A percentile compares a stretch with the other conserved stretches of the same genome.
These are phyloP conservation scores for Armadillidium nasatum DNA, from an alignment of 1,140 invertebrate genomes.

Conservation along the genomic window DNA sequence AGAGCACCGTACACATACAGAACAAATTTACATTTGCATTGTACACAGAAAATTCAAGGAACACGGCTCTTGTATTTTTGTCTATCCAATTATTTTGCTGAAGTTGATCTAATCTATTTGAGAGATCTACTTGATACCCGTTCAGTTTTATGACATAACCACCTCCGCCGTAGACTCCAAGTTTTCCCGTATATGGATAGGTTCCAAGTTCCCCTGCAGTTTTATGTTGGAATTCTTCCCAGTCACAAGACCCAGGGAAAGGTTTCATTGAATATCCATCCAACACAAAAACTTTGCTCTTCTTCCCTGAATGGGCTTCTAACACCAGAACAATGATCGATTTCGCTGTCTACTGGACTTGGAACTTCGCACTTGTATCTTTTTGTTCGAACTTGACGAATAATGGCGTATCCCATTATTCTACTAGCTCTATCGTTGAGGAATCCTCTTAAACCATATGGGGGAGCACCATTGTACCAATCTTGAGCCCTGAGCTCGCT, in stretches of 20 bases:
- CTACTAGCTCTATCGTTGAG: constrained; percentile 54
- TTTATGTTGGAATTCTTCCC: constrained; percentile 30
- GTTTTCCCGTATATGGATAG: constrained; percentile 20
- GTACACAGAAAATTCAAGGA: constrained; percentile 38
- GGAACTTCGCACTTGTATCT: constrained; percentile 27
- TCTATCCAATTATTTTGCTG: constrained; percentile 38
- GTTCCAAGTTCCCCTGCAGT: constrained; percentile 27
- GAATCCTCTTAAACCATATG: constrained; percentile 53
- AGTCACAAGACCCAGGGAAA: neutral
- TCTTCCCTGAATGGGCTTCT: constrained; percentile 27
- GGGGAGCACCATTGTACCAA: constrained; percentile 54
- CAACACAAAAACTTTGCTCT: constrained; percentile 27
- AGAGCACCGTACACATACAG: constrained; percentile 44
- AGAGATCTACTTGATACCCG: constrained; percentile 17
- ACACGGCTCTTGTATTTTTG: constrained; percentile 32
- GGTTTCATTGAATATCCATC: constrained; percentile 22
- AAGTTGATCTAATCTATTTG: neutral
- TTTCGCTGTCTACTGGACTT: constrained; percentile 4
- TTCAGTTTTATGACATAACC: constrained; percentile 34
- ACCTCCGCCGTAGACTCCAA: constrained; percentile 37
- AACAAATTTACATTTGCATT: constrained; percentile 47
- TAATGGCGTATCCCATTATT: constrained; percentile 55
- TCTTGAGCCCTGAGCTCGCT: constrained; percentile 50
- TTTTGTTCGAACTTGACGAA: constrained; percentile 51
- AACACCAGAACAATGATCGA: constrained; percentile 23